Conservation (phyloP, 2,797 vertebrate species). For the Pseudochirops cupreus region DNA sequence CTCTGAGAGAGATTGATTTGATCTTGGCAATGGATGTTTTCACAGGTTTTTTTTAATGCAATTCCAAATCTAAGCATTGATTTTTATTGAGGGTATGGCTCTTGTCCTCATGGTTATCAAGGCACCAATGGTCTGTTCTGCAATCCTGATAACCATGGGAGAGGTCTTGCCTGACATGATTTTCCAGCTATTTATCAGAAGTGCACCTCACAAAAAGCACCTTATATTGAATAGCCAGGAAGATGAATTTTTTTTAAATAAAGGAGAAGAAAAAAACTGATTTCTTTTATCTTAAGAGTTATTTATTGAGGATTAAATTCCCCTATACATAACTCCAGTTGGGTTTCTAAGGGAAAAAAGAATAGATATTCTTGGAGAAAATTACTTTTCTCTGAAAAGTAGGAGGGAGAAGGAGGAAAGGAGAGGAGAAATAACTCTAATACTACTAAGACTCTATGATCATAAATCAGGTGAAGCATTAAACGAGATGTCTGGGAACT, state of each 20-base stretch:
- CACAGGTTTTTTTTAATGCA: neutral
- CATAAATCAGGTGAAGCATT: no score
- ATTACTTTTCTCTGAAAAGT: conserved; percentile 38
- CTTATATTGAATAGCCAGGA: conserved; percentile 21
- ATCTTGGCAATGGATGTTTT: neutral
- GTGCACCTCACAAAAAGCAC: conserved; percentile 22
- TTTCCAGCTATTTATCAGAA: conserved; percentile 31
- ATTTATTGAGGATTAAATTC: conserved; percentile 19
- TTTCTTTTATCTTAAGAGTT: conserved; percentile 18
- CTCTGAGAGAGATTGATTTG: neutral
- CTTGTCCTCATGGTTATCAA: neutral
- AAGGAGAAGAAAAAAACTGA: neutral
- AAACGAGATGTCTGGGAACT: no score
- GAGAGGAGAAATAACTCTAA: conserved; percentile 1
- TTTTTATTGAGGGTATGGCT: conserved; percentile 48
- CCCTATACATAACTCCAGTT: neutral
- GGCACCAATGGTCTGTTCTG: conserved; percentile 32
- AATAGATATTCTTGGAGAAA: conserved; percentile 24
- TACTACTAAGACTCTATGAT: neutral
- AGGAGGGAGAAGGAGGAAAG: neutral
- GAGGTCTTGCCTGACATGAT: conserved; percentile 5
- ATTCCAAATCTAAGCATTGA: neutral
- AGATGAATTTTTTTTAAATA: neutral
- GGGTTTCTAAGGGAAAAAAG: conserved; percentile 7
- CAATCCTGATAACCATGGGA: conserved; percentile 36